A percentile compares a stretch with the other conserved stretches of the same genome.
Conservation (phyloP, 2,113 vertebrate genomes). For the Orientallactaga bullata region DNA sequence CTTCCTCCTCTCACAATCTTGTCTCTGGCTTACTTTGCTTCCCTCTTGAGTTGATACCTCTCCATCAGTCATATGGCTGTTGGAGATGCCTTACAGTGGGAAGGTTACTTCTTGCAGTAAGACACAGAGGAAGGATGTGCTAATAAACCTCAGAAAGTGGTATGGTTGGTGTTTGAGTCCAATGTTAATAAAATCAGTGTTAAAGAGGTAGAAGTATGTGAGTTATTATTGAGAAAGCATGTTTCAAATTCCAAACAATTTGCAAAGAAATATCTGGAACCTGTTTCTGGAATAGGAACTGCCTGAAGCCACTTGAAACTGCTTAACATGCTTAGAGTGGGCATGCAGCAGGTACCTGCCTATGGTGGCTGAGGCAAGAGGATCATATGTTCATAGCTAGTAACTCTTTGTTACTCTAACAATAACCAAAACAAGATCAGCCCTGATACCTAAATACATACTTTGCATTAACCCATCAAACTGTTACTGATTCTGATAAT, state of each 20-base stretch:
- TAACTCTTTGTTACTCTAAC: neutral
- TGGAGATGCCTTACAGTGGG: neutral
- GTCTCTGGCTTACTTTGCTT: neutral
- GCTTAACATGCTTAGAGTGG: neutral
- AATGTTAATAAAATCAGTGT: neutral
- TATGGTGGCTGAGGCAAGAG: neutral
- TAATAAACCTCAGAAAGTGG: neutral
- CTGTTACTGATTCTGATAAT: slow-evolving; percentile 28
- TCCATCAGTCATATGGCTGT: neutral
- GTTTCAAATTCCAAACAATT: slow-evolving; percentile 45
- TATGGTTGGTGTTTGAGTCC: neutral
- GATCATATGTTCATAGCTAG: neutral
- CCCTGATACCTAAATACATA: slow-evolving; percentile 2
- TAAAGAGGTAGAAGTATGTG: neutral
- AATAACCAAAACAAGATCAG: neutral
- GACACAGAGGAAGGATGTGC: neutral
- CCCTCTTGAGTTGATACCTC: neutral
- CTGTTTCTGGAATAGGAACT: neutral
- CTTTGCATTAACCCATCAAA: slow-evolving; percentile 26
- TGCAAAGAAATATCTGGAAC: neutral
- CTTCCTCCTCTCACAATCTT: neutral
- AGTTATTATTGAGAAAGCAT: neutral
- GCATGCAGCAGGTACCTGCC: too few relatives aligned
- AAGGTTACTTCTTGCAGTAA: neutral
- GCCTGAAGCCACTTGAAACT: slow-evolving; percentile 42